These are phyloP conservation scores for Mimas tiliae DNA, from an alignment of 2,888 invertebrate genomes.

Conservation along the genomic window DNA sequence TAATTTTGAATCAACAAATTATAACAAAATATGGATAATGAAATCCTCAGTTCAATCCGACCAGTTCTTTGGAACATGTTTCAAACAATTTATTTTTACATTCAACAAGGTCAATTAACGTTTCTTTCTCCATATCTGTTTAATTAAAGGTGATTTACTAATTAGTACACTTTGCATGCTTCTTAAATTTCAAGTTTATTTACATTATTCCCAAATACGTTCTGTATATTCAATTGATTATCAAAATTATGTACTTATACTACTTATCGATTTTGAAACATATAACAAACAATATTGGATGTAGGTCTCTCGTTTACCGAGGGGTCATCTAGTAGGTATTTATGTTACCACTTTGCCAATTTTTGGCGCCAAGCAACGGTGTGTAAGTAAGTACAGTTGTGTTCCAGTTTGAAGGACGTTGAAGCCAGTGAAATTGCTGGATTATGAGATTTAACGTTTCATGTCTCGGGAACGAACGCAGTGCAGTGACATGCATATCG, in stretches of 20 bases:
- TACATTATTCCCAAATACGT: not conserved
- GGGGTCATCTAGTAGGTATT: too few relatives aligned
- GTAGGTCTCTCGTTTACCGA: too few relatives aligned
- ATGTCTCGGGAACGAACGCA: too few relatives aligned
- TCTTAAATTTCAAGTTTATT: not conserved
- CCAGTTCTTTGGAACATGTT: not conserved
- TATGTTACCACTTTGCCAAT: too few relatives aligned
- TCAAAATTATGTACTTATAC: not conserved
- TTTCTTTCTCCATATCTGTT: not conserved
- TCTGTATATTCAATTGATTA: not conserved
- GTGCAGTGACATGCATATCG: too few relatives aligned
- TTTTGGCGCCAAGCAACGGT: too few relatives aligned
- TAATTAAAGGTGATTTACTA: not conserved
- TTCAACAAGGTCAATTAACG: slow-evolving; percentile 2
- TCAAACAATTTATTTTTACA: not conserved
- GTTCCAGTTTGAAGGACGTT: too few relatives aligned
- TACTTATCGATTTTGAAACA: not conserved
- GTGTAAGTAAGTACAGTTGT: too few relatives aligned
- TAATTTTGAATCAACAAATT: not conserved
- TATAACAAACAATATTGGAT: too few relatives aligned
- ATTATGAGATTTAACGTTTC: too few relatives aligned
- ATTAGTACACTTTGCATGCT: not conserved
- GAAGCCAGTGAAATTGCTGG: too few relatives aligned
- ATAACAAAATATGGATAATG: not conserved
- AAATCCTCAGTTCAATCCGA: not conserved